phyloP scores from a whole-genome alignment of 23 tunicate genomes.

The Aplidium turbinatum region DNA sequence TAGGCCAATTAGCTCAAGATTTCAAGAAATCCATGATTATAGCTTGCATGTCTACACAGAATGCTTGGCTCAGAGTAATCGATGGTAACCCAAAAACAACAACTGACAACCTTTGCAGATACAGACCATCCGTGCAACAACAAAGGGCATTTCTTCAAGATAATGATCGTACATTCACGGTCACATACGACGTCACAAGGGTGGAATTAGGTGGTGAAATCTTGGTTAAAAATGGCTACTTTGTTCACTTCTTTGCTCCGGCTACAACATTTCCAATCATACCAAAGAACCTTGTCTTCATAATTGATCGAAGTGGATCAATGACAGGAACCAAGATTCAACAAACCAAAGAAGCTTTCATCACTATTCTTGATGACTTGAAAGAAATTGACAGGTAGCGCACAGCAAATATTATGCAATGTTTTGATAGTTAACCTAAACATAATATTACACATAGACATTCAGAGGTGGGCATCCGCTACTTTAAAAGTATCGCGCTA shows the following conservation, averaged over 20 bases:
- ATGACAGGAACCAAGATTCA: slow-evolving; percentile 56
- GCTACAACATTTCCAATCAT: slow-evolving; percentile 44
- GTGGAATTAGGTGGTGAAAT: slow-evolving; percentile 63
- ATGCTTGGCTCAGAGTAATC: no score
- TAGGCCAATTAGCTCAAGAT: no score
- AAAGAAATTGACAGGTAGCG: slow-evolving; percentile 49
- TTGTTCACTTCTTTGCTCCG: slow-evolving; percentile 85
- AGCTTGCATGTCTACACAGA: no score
- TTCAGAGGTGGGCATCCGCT: no score
- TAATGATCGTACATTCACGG: slow-evolving; percentile 40
- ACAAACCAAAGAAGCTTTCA: slow-evolving; percentile 63
- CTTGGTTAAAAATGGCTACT: slow-evolving; percentile 56
- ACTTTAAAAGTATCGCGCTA: no score
- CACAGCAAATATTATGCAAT: no score
- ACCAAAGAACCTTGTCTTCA: slow-evolving; percentile 74
- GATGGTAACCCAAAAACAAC: no score
- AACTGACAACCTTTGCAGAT: slow-evolving; percentile 31
- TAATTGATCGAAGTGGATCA: slow-evolving; percentile 76
- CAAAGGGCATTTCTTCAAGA: slow-evolving; percentile 31
- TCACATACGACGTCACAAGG: slow-evolving; percentile 70
- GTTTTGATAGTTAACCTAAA: no score
- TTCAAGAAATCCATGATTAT: no score
- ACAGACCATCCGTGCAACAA: slow-evolving; percentile 39
- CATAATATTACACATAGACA: no score
- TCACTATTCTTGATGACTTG: slow-evolving; percentile 39